A percentile compares a stretch with the other conserved stretches of the same genome.
phyloP scores from a whole-genome alignment of 1,140 invertebrate genomes.

The Ridgeia piscesae region DNA sequence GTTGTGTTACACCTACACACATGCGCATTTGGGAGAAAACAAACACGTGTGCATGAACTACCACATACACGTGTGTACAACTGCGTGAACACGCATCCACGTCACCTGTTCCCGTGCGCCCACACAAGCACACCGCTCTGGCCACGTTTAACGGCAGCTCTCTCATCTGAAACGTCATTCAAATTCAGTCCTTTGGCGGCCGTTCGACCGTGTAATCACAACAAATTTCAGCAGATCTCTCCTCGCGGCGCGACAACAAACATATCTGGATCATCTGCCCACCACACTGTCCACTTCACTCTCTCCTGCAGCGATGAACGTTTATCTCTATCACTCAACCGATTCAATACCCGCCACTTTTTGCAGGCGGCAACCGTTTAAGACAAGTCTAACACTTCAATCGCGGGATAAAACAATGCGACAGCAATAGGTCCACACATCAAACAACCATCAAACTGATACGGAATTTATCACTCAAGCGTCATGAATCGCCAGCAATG shows the following conservation, averaged over 20 bases:
- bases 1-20: too few relatives aligned
- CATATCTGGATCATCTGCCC: background rate
- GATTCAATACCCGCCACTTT: background rate
- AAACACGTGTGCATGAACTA: background rate
- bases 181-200: background rate
- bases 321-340: background rate
- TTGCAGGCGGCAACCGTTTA: background rate
- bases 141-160: background rate
- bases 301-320: background rate
- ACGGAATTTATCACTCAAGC: background rate
- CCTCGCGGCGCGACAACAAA: background rate
- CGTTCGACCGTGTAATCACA: background rate
- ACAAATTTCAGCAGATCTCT: background rate
- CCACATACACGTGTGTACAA: too few relatives aligned
- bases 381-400: background rate
- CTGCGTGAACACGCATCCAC: background rate
- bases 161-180: background rate
- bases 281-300: background rate
- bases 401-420: background rate
- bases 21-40: too few relatives aligned
- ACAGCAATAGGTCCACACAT: background rate
- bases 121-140: background rate
- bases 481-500: background rate
- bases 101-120: background rate
- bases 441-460: background rate